phyloP scores from a whole-genome alignment of 2,113 vertebrate genomes.

The Podarcis raffonei region DNA sequence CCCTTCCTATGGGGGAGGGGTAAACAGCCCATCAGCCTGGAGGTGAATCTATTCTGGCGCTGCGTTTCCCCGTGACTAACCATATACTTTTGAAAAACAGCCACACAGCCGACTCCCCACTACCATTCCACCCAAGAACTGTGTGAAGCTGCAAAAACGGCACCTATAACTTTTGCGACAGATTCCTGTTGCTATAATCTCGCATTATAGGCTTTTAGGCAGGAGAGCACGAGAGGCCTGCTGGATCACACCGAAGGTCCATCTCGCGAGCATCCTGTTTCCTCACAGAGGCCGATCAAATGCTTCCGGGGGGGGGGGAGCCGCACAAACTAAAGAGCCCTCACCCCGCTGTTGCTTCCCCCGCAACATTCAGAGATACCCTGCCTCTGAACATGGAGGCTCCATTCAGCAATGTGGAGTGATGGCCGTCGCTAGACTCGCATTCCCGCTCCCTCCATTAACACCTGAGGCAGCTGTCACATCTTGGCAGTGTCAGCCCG shows the following conservation, averaged over 20 bases:
- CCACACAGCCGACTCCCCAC: background rate
- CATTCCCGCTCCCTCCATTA: background rate
- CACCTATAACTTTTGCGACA: too few relatives aligned
- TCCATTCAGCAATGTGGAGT: background rate
- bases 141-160: background rate
- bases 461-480: too few relatives aligned
- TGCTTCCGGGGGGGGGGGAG: background rate
- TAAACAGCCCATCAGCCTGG: background rate
- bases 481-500: background rate
- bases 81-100: background rate
- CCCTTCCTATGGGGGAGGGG: background rate
- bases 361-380: background rate
- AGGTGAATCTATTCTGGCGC: background rate
- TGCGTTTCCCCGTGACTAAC: background rate
- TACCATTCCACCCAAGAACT: background rate
- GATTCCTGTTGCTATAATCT: background rate
- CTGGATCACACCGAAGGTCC: background rate
- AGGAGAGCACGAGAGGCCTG: background rate
- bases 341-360: background rate
- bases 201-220: background rate
- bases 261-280: background rate
- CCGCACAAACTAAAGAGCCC: background rate
- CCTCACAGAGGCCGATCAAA: background rate
- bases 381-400: background rate
- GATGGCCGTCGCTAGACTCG: background rate